Evolutionary conservation across 1,140 invertebrate genomes (phyloP), one percentile per base, ranked within the genome.

Genomic region (Hylyphantes graminicola): DNA sequence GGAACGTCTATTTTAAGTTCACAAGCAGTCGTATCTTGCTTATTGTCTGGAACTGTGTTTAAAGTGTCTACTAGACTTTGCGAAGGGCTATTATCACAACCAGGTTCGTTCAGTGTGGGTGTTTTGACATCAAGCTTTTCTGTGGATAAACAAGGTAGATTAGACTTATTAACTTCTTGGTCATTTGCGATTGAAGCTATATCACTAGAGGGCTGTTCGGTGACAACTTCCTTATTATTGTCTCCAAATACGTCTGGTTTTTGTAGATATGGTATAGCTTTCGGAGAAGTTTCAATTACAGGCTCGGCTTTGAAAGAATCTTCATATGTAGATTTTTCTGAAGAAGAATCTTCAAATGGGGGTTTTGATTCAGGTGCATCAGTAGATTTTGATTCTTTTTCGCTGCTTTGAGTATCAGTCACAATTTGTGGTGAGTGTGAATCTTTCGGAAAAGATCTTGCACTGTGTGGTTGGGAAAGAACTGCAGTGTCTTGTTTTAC

Each of bases 381-480:
- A 5, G 3, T 8, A 21, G 17, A 15, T 51, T 57, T 74, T 57
- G 9, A 55, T 19, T 59, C 15, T 7, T 57, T 21, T 35, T 17
- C 35, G 8, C 35, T 74, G 35, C 57, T 55, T 74, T 74, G 10
- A n/a, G 4, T 59, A 59, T 74, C 13, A 15, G n/a, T 9, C 54
- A 51, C n/a, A 11, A 53, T 17, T 65, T 55, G 50, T 63, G 19
- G 9, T 19, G 50, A 3, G 35, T 12, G 35, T 19, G 76, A 13
- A 17, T 83, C 80, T 9, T 63, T 59, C 9, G 76, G 85, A 68
- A 80, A 80, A 51, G 72, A 65, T 68, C 79, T 85, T 74, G 77
- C 64, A 73, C 72, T 80, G 9, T 59, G 65, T 35, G 85, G 85
- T 63, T 81, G 85, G 10, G 61, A 85, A 35, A 82, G 75, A 8